phyloP scores from a whole-genome alignment of 2,888 invertebrate species.

The Electrophaes corylata region DNA sequence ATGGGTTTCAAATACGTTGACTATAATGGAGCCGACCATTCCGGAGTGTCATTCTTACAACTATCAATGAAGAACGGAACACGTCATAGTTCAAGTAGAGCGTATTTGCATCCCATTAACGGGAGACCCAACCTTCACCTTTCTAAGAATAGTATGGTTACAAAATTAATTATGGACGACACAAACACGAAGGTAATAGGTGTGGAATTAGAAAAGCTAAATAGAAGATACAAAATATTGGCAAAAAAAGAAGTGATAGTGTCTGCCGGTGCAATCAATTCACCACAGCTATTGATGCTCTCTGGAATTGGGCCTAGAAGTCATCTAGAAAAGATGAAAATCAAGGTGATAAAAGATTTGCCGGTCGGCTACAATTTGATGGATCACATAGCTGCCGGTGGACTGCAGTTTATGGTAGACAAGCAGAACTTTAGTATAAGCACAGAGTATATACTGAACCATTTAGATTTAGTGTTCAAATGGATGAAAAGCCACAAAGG shows the following conservation, averaged over 20 bases:
- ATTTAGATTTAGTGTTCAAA: conserved; percentile 74
- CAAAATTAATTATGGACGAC: conserved; percentile 83
- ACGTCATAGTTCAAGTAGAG: conserved; percentile 87
- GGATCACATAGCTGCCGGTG: conserved; percentile 88
- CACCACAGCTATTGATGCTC: conserved; percentile 91
- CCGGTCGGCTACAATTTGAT: conserved; percentile 88
- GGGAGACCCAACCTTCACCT: conserved; percentile 86
- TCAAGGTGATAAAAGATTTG: conserved; percentile 82
- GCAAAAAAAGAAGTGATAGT: conserved; percentile 90
- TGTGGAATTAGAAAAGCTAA: conserved; percentile 83
- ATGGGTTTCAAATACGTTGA: conserved; percentile 85
- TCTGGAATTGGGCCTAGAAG: conserved; percentile 89
- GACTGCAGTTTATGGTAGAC: conserved; percentile 83
- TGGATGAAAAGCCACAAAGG: conserved; percentile 83
- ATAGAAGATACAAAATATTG: conserved; percentile 77
- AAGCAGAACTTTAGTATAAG: conserved; percentile 61
- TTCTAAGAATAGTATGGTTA: conserved; percentile 84
- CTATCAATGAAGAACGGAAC: conserved; percentile 87
- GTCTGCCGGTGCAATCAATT: conserved; percentile 90
- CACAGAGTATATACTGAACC: conserved; percentile 67
- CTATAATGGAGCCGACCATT: conserved; percentile 85
- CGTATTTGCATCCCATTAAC: conserved; percentile 86
- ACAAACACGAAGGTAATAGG: conserved; percentile 84
- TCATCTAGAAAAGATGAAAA: conserved; percentile 83
- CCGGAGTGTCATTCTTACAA: conserved; percentile 86